Evolutionary conservation across 2,888 invertebrate genomes (phyloP).

Genomic region (Anarsia innoxiella): DNA sequence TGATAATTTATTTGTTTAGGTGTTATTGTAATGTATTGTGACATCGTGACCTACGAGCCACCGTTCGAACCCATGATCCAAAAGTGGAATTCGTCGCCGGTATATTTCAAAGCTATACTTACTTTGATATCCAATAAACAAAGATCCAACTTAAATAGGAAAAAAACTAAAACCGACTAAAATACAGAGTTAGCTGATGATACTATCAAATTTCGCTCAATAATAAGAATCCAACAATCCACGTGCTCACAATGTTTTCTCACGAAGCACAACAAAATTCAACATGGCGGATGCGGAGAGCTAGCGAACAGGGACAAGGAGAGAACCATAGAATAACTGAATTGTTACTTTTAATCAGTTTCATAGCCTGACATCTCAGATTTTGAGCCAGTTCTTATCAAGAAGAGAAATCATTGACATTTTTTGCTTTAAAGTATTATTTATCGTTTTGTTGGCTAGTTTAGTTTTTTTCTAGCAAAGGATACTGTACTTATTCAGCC

Average conservation of each 20-base stretch:
- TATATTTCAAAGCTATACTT: conserved; percentile 41
- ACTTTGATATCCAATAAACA: conserved; percentile 48
- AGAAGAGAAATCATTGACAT: too few species aligned
- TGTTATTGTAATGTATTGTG: conserved; percentile 15
- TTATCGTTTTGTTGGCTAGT: too few species aligned
- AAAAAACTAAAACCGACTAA: conserved; percentile 36
- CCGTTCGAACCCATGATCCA: conserved; percentile 33
- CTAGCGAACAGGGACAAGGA: too few species aligned
- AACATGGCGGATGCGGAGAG: conserved; percentile 76
- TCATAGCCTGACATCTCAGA: too few species aligned
- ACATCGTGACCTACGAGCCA: conserved; percentile 22
- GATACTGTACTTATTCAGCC: too few species aligned
- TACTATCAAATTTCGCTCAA: conserved; percentile 65
- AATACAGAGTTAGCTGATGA: conserved; percentile 40
- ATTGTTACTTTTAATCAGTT: too few species aligned
- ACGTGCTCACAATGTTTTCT: conserved; percentile 83
- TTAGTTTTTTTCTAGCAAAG: too few species aligned
- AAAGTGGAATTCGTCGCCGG: conserved; percentile 56
- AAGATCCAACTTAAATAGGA: conserved; percentile 36
- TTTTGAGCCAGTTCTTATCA: too few species aligned
- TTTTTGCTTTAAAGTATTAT: too few species aligned
- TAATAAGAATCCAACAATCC: conserved; percentile 65
- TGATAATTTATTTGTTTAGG: conserved; percentile 20
- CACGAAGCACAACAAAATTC: conserved; percentile 75
- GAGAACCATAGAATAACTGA: too few species aligned